Percentiles rank a stretch among this genome's conserved stretches.
Evolutionary conservation across 37 sponge, comb jelly and placozoan genomes (phyloP).

Genomic region (Agelas oroides): DNA sequence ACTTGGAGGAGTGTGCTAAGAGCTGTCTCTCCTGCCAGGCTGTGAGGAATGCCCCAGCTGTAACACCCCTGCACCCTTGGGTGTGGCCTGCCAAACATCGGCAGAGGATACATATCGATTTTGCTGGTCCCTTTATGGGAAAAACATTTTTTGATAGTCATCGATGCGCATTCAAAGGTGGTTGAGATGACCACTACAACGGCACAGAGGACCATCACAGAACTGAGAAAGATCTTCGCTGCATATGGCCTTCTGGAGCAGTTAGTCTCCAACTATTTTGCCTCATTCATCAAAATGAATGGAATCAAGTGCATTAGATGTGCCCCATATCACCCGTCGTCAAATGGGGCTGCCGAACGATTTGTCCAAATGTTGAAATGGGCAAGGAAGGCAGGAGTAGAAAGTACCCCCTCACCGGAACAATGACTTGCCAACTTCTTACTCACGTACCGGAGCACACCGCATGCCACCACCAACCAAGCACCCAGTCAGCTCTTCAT

Average conservation of each 20-base stretch:
- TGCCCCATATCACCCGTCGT: constrained; percentile 49
- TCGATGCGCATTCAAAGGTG: constrained; percentile 37
- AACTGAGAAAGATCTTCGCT: constrained; percentile 28
- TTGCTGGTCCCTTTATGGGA: constrained; percentile 29
- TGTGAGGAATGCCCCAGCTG: neutral
- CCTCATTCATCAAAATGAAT: constrained; percentile 26
- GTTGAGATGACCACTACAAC: constrained; percentile 2
- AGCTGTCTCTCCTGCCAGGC: constrained; percentile 3
- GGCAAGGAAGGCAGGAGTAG: neutral
- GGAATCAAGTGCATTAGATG: constrained; percentile 36
- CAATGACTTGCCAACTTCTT: neutral
- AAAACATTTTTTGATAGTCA: constrained; percentile 30
- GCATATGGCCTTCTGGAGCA: constrained; percentile 39
- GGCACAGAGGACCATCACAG: constrained; percentile 7
- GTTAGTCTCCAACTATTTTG: constrained; percentile 25
- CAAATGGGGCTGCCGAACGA: constrained; percentile 30
- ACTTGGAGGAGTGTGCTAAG: constrained; percentile 11
- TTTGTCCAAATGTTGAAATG: constrained; percentile 38
- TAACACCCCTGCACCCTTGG: constrained; percentile 35
- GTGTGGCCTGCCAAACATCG: constrained; percentile 37
- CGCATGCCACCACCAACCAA: neutral
- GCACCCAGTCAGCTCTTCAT: neutral
- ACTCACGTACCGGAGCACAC: neutral
- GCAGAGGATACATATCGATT: constrained; percentile 37
- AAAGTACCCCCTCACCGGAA: no score